Conservation (phyloP, 2,888 invertebrate genomes). For the Nomada hirtipes region DNA sequence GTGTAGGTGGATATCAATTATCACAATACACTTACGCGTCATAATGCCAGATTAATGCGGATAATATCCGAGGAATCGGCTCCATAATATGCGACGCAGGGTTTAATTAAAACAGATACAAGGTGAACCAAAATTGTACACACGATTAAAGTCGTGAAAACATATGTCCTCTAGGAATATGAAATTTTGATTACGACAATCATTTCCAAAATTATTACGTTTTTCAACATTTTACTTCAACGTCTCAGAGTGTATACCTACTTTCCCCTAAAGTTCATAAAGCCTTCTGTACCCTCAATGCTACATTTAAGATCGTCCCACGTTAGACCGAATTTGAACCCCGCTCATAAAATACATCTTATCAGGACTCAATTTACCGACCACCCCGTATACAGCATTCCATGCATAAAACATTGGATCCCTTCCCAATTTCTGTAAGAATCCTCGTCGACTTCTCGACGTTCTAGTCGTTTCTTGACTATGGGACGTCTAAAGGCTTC, state of each 20-base stretch:
- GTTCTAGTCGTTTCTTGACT: background rate
- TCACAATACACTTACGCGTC: constrained; percentile 9
- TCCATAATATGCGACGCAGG: background rate
- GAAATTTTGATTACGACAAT: too few species aligned
- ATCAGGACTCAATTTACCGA: background rate
- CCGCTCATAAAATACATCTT: background rate
- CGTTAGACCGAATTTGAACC: background rate
- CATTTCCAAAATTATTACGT: too few species aligned
- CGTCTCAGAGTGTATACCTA: too few species aligned
- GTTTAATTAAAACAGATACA: background rate
- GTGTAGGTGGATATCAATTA: constrained; percentile 23
- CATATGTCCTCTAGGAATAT: too few species aligned
- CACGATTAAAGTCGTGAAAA: too few species aligned
- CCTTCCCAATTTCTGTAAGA: background rate
- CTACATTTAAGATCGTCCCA: too few species aligned
- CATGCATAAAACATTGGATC: constrained; percentile 29
- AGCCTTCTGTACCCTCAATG: too few species aligned
- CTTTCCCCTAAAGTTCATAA: too few species aligned
- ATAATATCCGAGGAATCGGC: background rate
- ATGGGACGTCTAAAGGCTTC: constrained; percentile 4
- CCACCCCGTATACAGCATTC: background rate
- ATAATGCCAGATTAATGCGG: background rate
- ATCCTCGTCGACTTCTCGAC: constrained; percentile 10
- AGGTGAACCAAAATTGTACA: too few species aligned
- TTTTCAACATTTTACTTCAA: too few species aligned